Base-by-base conservation (phyloP, 2,113 vertebrate species). In the Chionomys nivalis region DNA sequence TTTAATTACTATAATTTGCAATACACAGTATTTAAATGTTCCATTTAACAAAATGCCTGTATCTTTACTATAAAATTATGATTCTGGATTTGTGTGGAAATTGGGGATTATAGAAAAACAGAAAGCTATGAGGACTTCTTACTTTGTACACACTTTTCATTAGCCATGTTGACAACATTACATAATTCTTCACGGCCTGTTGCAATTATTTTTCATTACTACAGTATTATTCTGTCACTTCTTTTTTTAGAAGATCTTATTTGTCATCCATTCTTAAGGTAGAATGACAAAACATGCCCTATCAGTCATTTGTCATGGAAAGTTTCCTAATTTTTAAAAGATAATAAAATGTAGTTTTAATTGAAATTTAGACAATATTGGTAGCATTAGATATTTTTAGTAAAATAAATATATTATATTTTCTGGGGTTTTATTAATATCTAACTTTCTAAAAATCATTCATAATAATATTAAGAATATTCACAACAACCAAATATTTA, bases 131-230 rank as follows among this genome's bases (percentile, higher is more conserved):
- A 24, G 26, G 31, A 42, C 5, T 14, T 68, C 14, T 81, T 47
- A 70, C 11, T 52, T 1, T 17, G 4, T 52, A 39, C 11, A 23
- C 3, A 14, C 21, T 39, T 36, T 39, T 68, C 4, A 76, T 47
- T 68, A 11, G 7, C 1, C 5, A 72, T 42, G 78, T 68, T n/a
- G 10, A 76, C 5, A 61, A 13, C 24, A 70, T 6, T 76, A 10
- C 39, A 17, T 5, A 24, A 3, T 23, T 55, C 3, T 42, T 76
- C 23, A 5, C 28, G n/a, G 3, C 13, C 7, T 47, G 0, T 17
- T 55, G 23, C 19, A 9, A 6, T 39, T 58, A 28, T 58, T 55
- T 55, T 39, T 73, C 6, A 55, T 73, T 58, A 17, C 9, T 39
- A 24, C 7, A 73, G 8, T 66, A 88, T 73, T 55, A 73, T 55